A percentile compares a stretch with the other conserved stretches of the same genome.
These are phyloP conservation scores for Neotoxoptera formosana DNA, from an alignment of 1,140 invertebrate genomes.

Conservation along the genomic window DNA sequence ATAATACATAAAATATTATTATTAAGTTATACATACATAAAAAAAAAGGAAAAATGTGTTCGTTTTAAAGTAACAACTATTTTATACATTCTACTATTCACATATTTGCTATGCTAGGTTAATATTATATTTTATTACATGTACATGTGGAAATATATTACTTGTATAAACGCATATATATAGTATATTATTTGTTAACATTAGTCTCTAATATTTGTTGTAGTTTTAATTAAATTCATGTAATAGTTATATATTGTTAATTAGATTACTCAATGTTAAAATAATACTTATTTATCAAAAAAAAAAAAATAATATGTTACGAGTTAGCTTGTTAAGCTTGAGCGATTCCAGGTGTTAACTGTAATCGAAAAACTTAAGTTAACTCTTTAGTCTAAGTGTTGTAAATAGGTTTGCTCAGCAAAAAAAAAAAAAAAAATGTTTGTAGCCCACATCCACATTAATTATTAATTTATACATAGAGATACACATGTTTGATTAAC, in stretches of 20 bases:
- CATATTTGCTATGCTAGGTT: constrained; percentile 44
- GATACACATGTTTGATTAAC: background rate
- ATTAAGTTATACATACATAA: background rate
- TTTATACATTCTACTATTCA: constrained; percentile 51
- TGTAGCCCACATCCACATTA: background rate
- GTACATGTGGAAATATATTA: background rate
- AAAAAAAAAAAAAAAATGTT: background rate
- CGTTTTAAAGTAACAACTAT: constrained; percentile 42
- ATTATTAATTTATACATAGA: background rate
- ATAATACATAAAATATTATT: background rate
- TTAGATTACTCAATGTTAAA: constrained; percentile 32
- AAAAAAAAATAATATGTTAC: background rate
- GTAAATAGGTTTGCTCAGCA: constrained; percentile 46
- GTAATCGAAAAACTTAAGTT: constrained; percentile 33
- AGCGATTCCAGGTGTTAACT: constrained; percentile 25
- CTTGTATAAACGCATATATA: constrained; percentile 17
- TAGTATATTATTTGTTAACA: constrained; percentile 29
- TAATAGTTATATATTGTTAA: constrained; percentile 41
- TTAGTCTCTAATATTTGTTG: constrained; percentile 47
- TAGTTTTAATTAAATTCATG: constrained; percentile 23
- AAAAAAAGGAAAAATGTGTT: constrained; percentile 24
- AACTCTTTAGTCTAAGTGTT: constrained; percentile 28
- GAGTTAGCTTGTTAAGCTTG: background rate
- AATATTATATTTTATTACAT: constrained; percentile 16
- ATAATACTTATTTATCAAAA: background rate